Evolutionary conservation across 2,113 vertebrate species (phyloP), one percentile per base, ranked within the genome.

Genomic region (Ariopsis seemanni): DNA sequence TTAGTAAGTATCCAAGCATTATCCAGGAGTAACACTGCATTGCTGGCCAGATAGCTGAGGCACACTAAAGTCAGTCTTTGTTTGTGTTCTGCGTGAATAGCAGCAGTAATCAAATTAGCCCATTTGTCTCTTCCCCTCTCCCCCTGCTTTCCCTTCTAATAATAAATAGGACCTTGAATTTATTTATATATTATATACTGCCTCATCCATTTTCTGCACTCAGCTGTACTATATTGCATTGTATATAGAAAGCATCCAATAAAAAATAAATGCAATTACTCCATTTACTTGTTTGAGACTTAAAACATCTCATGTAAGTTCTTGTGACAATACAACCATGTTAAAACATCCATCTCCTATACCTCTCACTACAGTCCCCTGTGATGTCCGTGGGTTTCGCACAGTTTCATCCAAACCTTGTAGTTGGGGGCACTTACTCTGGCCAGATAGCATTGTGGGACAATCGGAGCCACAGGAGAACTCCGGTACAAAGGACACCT

Each of bases 381-480:
- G 96, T 97, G 93, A 97, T 97, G 96, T 97, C 97, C 0, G 96
- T 97, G 82, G 96, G 96, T 89, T 97, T 97, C 86, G 97, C 96
- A n/a, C 96, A 96, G 79, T 97, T 97, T 92, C 96, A 97, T 91
- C 96, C 97, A 48, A 97, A 97, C 89, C 91, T 97, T 87, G 94
- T 97, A 0, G 95, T 97, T 2, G 96, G 96, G 84, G 97, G 96
- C 65, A 97, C 97, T 0, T 97, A 97, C 90, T 97, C 97, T 0
- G 97, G 96, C 74, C 97, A 97, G 89, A 96, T 97, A 25, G 96
- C 96, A 65, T 75, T 97, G 87, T 97, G 97, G 97, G 97, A 97
- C 89, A 97, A 97, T 79, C 96, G 96, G 89, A 97, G 96, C 34
- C 96, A 96, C 90, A 94, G 96, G 87, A 95, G 96, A 91, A 97